These are phyloP conservation scores for Styela clava DNA, from an alignment of 23 tunicate species.

Conservation along the genomic window DNA sequence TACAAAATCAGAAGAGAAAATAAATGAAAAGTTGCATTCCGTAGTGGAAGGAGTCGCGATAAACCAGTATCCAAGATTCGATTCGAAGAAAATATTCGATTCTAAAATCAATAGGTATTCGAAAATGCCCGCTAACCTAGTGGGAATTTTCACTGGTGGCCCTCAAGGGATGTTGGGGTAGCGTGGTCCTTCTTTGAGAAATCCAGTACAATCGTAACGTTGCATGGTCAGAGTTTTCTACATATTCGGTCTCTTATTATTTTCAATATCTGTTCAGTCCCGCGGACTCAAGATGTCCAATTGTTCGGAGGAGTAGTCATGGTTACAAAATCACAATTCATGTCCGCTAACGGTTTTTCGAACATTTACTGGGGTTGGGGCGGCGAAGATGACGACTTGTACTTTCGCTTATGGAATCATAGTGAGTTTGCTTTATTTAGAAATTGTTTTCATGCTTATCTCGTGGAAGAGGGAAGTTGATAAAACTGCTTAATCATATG, in stretches of 20 bases:
- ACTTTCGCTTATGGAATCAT: not conserved
- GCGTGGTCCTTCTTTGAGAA: not conserved
- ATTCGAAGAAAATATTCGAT: too few species aligned
- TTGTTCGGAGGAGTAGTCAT: not conserved
- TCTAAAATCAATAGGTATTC: too few species aligned
- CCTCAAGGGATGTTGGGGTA: not conserved
- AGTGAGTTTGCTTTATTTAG: not conserved
- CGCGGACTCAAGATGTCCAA: not conserved
- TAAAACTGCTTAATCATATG: not conserved
- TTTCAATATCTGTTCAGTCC: not conserved
- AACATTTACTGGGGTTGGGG: not conserved
- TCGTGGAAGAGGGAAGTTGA: not conserved
- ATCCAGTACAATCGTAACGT: too few species aligned
- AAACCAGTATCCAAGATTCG: too few species aligned
- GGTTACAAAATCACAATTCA: not conserved
- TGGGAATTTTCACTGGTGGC: not conserved
- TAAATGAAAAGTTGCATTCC: too few species aligned
- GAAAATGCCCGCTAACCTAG: too few species aligned
- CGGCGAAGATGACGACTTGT: not conserved
- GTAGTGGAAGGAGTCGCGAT: too few species aligned
- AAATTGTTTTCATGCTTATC: not conserved
- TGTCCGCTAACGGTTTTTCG: not conserved
- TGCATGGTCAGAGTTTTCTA: too few species aligned
- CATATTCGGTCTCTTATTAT: not conserved
- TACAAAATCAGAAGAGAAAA: too few species aligned